A percentile compares a stretch with the other conserved stretches of the same genome.
phyloP scores from a whole-genome alignment of 2,888 invertebrate genomes.

The Saturnia pavonia region DNA sequence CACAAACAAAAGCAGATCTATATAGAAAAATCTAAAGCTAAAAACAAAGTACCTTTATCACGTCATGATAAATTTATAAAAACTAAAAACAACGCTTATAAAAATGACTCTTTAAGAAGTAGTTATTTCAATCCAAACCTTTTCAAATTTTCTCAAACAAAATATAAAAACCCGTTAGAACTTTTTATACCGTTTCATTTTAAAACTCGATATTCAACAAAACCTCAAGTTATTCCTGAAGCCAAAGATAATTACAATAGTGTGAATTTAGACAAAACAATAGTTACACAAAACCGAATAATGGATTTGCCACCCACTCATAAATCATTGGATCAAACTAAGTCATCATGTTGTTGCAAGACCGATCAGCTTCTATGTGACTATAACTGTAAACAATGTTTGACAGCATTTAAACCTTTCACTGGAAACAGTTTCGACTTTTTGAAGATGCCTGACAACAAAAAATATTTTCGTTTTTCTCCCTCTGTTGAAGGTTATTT shows the following conservation, averaged over 20 bases:
- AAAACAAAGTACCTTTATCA: slow-evolving; percentile 66
- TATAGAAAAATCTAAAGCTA: slow-evolving; percentile 57
- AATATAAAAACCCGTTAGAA: slow-evolving; percentile 51
- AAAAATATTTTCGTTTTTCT: slow-evolving; percentile 17
- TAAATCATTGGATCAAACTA: slow-evolving; percentile 39
- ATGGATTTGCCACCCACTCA: slow-evolving; percentile 35
- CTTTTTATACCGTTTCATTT: slow-evolving; percentile 52
- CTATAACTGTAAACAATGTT: slow-evolving; percentile 63
- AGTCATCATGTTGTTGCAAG: slow-evolving; percentile 61
- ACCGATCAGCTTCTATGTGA: slow-evolving; percentile 53
- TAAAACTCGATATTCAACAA: slow-evolving; percentile 42
- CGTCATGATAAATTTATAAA: slow-evolving; percentile 60
- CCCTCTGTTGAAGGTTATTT: slow-evolving; percentile 13
- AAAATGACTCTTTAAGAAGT: slow-evolving; percentile 44
- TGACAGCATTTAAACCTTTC: slow-evolving; percentile 39
- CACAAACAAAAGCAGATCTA: slow-evolving; percentile 62
- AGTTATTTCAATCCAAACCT: slow-evolving; percentile 42
- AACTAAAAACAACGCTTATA: slow-evolving; percentile 37
- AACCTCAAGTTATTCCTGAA: slow-evolving; percentile 33
- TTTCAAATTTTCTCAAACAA: slow-evolving; percentile 37
- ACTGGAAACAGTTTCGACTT: slow-evolving; percentile 30
- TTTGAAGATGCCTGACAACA: slow-evolving; percentile 29
- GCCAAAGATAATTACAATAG: slow-evolving; percentile 36
- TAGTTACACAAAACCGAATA: slow-evolving; percentile 39
- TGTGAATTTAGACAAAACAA: slow-evolving; percentile 37